Base-by-base conservation (phyloP, 2,797 vertebrate genomes). In the Acanthurus leucopareius region DNA sequence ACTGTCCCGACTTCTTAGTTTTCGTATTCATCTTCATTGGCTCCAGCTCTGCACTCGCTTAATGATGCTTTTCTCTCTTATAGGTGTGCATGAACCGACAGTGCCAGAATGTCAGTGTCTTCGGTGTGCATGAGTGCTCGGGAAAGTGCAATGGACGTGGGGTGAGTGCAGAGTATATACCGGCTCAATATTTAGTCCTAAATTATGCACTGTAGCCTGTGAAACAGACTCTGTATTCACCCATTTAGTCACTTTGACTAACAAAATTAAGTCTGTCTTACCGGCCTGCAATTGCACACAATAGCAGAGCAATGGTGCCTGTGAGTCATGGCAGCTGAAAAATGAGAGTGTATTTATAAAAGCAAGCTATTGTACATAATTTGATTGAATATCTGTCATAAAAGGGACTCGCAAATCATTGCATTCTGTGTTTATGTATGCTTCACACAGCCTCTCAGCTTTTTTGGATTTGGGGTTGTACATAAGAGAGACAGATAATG, bases 41-140 rank as follows among this genome's bases (percentile, higher is more conserved):
- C 32, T 73, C 8, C 25, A 67, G 14, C 71, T 58, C 56, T 60
- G 11, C 25, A 15, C 56, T 32, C 32, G 15, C 54, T 71, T 64
- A 66, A 52, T 56, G 32, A 73, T 86, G 66, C 81, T 25, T 72
- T 72, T 81, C 58, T 88, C 64, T 89, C 40, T 70, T 68, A 7
- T 89, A 99, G 98, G 96, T 99, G 88, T 99, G 98, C 86, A 94
- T 99, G 75, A 97, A 98, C 64, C 97, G 98, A 1, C 96, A 81
- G 40, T 99, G 98, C 90, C 97, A 98, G 92, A 99, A 99, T 38
- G 92, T 97, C 66, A 99, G 97, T 4, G 86, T 97, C 38, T 98
- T 99, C 0, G 97, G 97, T 0, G 96, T 99, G 25, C 96, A 97
- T 0, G 95, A 95, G 8, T 99, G 98, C 79, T 93, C 94, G 0